Evolutionary conservation across 1,140 invertebrate genomes (phyloP), one percentile per base, ranked within the genome.

Genomic region (Ylistrum balloti): DNA sequence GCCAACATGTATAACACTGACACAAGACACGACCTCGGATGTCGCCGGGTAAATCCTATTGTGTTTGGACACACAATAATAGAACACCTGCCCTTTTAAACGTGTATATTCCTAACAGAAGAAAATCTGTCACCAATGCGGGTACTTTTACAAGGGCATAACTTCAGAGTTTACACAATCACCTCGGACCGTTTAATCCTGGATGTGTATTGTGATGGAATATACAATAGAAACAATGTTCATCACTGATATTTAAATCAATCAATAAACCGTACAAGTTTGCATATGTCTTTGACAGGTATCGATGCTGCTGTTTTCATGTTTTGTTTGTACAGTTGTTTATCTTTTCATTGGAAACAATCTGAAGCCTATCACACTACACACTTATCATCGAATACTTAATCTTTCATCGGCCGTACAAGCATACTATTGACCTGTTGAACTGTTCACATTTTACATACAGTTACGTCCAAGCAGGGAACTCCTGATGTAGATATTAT

Each of bases 31-130:
- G 56, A 17, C 56, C n/a, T 74, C 2, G 56, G 56, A 74, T 74
- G 56, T 74, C 56, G 56, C 17, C 20, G 56, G 56, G 22, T 74
- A 74, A 74, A 74, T 74, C 56, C 56, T 74, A 74, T 74, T 74
- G 56, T 74, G 56, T 74, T 74, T 28, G 5, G 56, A 74, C 11
- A 74, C 56, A 74, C 56, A 74, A 74, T 74, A 22, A 7, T 28
- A 74, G 22, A 74, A 74, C 56, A 74, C 56, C 56, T 28, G 56
- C 56, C 56, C 56, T 74, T 74, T 74, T 74, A 74, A 74, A 74
- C 45, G 45, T 74, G 56, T 74, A 74, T 74, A 45, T 9, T 28
- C 22, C 56, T 3, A 74, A 74, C 56, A 28, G 22, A n/a, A 74
- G 22, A n/a, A 5, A 5, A 3, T 22, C 15, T 74, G 22, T 74